These are phyloP conservation scores for Amphipoea oculea DNA, from an alignment of 2,888 invertebrate genomes.

Conservation along the genomic window DNA sequence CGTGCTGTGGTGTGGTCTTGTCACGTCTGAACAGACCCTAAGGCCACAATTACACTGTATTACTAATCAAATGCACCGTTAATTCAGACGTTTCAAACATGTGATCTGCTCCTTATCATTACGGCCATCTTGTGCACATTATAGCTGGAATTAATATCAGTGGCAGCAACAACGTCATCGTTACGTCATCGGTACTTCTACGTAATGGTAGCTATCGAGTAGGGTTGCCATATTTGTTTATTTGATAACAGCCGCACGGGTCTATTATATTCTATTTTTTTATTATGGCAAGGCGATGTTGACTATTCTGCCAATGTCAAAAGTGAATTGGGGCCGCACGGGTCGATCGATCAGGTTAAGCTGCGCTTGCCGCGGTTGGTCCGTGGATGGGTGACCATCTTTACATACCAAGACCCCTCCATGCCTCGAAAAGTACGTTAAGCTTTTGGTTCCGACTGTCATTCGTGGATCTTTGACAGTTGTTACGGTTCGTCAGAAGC, in stretches of 20 bases:
- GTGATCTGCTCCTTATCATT: constrained; percentile 56
- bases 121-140: constrained; percentile 42
- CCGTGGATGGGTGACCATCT: no score
- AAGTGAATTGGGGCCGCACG: neutral
- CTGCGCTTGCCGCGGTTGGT: no score
- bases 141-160: constrained; percentile 45
- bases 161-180: constrained; percentile 44
- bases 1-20: no score
- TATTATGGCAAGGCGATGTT: neutral
- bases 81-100: constrained; percentile 51
- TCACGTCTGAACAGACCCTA: constrained; percentile 6
- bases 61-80: constrained; percentile 62
- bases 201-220: constrained; percentile 23
- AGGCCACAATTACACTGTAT: constrained; percentile 53
- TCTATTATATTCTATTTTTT: neutral
- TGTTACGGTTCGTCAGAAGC: no score
- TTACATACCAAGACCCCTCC: no score
- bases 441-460: no score
- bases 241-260: no score
- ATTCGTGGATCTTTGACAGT: no score
- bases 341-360: no score
- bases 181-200: constrained; percentile 42
- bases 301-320: neutral
- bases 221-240: constrained; percentile 6
- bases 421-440: no score